These are phyloP conservation scores for Saxidomus purpurata DNA, from an alignment of 1,140 invertebrate species.

Conservation along the genomic window DNA sequence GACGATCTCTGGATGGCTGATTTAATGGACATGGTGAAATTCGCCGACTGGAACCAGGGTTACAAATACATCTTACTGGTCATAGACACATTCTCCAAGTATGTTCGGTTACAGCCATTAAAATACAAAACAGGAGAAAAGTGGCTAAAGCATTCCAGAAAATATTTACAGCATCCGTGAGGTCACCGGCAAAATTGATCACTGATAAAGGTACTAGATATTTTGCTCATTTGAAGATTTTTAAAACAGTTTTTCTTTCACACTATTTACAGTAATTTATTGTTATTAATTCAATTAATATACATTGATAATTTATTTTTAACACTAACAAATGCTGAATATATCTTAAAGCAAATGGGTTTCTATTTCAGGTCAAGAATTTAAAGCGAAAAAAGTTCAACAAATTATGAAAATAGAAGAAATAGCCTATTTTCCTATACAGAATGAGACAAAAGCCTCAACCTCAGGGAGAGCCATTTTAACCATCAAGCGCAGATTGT, in stretches of 20 bases:
- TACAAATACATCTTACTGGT: too few relatives aligned
- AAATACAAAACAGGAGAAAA: background rate
- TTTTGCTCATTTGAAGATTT: background rate
- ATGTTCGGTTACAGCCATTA: too few relatives aligned
- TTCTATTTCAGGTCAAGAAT: conserved; percentile 27
- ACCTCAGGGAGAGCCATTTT: background rate
- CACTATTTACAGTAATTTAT: background rate
- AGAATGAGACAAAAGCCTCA: conserved; percentile 15
- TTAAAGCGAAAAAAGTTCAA: conserved; percentile 17
- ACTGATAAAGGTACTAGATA: conserved; percentile 23
- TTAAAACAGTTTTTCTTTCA: too few relatives aligned
- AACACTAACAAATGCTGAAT: background rate
- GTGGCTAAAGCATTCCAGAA: conserved; percentile 11
- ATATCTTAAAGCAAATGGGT: background rate
- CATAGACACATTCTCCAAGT: too few relatives aligned
- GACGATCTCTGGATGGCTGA: conserved; percentile 43
- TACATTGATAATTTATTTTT: background rate
- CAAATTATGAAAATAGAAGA: conserved; percentile 24
- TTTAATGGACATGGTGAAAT: conserved; percentile 35
- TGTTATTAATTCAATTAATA: background rate
- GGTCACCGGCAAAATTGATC: background rate
- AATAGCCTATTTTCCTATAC: background rate
- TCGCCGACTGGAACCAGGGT: background rate
- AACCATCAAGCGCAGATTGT: too few relatives aligned
- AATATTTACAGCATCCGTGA: background rate